Evolutionary conservation across 1,140 invertebrate genomes (phyloP), one percentile per base, ranked within the genome.

Genomic region (Bombyx mandarina): DNA sequence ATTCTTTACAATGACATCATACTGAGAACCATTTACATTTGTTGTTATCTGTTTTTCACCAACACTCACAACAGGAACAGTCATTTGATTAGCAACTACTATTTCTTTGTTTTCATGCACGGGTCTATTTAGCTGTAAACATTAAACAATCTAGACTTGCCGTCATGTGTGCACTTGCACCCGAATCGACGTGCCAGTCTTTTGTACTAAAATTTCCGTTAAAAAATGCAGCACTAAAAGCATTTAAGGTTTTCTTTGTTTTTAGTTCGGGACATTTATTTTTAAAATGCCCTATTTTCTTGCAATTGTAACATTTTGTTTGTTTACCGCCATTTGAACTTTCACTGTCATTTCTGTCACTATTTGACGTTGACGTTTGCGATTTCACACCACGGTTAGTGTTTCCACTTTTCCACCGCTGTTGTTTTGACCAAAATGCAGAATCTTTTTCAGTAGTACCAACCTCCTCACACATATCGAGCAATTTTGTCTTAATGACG

Each of bases 111-210:
- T 56, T 45, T 63, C 51, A 42, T 60, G 58, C 18, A 63, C 52
- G 48, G 12, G 35, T 43, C 35, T 10, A 7, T 5, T 43, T 52
- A 5, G 8, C 35, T 43, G 18, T 9, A 62, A 45, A 45, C 52
- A 18, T 18, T 18, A 18, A 18, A 18, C 12, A 18, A 18, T 64
- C 10, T 60, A 62, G 2, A 44, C 66, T 64, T 26, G 57, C 9
- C 10, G 67, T 74, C 62, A 75, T 57, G 56, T 74, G 71, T 7
- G 52, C 44, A 46, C 66, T 71, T 56, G 73, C 73, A 9, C 72
- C 72, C 7, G 66, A 71, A 58, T 80, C 72, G 22, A 77, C 50
- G 54, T 78, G 77, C 67, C 69, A 80, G 49, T 75, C 65, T 45
- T 61, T 45, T 55, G 45, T 61, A 22, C 51, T 69, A 61, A 57